A percentile compares a stretch with the other conserved stretches of the same genome.
phyloP scores from a whole-genome alignment of 2,888 invertebrate species.

The Neoitamus cyanurus region DNA sequence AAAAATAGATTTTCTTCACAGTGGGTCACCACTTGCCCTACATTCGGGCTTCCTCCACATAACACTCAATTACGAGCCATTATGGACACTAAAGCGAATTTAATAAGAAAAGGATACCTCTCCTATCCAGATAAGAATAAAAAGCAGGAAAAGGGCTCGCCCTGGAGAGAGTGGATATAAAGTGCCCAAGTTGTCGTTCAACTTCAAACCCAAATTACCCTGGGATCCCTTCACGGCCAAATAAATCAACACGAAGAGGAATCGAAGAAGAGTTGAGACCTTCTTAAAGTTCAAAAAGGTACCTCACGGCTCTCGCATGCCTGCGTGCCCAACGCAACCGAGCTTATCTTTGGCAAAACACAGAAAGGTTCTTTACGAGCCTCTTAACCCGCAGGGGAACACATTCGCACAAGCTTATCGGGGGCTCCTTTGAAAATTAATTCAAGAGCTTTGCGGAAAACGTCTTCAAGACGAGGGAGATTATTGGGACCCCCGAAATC shows the following conservation, averaged over 20 bases:
- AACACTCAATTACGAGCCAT: neutral
- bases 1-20: neutral
- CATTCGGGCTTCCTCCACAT: neutral
- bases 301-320: neutral
- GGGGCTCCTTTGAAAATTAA: conserved; percentile 15
- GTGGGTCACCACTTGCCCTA: neutral
- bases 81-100: neutral
- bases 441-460: conserved; percentile 6
- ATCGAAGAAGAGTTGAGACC: neutral
- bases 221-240: neutral
- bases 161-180: neutral
- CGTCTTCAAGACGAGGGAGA: neutral
- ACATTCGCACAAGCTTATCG: neutral
- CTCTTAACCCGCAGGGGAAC: conserved; percentile 10
- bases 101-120: neutral
- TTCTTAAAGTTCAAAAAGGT: conserved; percentile 5
- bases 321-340: neutral
- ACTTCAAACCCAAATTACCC: conserved; percentile 1
- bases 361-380: conserved; percentile 13
- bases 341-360: conserved; percentile 20
- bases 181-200: neutral
- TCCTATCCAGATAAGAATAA: neutral
- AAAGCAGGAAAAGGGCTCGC: neutral
- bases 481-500: neutral
- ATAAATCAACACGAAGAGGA: neutral